A percentile compares a stretch with the other conserved stretches of the same genome.
Evolutionary conservation across 2,888 invertebrate genomes (phyloP).

Genomic region (Eupithecia abbreviata): DNA sequence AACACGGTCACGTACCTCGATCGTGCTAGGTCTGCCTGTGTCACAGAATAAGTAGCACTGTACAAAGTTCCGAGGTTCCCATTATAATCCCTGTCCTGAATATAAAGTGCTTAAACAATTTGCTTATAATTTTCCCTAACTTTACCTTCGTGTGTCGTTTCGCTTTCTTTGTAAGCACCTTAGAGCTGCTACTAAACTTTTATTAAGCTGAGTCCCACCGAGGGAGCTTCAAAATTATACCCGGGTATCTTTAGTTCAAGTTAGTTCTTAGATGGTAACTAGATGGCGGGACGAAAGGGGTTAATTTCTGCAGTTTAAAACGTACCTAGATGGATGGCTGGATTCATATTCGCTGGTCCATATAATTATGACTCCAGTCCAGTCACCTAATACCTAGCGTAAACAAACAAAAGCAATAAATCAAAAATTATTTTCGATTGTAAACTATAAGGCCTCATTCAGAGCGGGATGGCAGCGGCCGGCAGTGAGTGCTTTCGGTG

Average conservation of each 20-base stretch:
- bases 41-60: constrained; percentile 4
- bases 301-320: background rate
- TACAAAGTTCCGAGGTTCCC: constrained; percentile 53
- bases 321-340: background rate
- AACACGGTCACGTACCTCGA: constrained; percentile 45
- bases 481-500: no score
- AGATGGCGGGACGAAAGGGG: background rate
- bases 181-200: constrained; percentile 19
- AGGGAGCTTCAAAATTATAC: constrained; percentile 19
- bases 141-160: constrained; percentile 30
- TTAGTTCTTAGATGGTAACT: background rate
- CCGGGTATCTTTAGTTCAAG: background rate
- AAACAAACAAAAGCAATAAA: background rate
- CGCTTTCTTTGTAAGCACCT: constrained; percentile 22
- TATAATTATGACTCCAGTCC: background rate
- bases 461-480: no score
- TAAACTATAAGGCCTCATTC: background rate
- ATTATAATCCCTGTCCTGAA: constrained; percentile 60
- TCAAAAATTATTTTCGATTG: background rate
- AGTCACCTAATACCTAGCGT: background rate
- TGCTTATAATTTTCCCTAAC: constrained; percentile 32
- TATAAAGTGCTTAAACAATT: constrained; percentile 46
- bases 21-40: constrained; percentile 22
- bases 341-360: background rate
- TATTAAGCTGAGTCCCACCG: constrained; percentile 29